Evolutionary conservation across 2,888 invertebrate genomes (phyloP), one percentile per base, ranked within the genome.

Genomic region (Marasmarcha lunaedactyla): DNA sequence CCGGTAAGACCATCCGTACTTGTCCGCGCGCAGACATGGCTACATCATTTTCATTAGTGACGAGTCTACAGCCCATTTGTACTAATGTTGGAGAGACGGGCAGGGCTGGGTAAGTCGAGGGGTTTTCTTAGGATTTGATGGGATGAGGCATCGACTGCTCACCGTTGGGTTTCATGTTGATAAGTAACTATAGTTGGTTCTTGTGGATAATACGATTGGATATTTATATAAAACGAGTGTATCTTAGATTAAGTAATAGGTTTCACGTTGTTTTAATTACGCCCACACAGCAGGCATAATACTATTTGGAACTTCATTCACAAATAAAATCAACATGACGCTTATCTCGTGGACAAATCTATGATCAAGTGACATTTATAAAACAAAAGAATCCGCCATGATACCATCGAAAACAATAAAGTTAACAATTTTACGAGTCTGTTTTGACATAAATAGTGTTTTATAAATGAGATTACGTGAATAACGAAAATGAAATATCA

Each of bases 21-120:
- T 62, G 72, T 73, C 73, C 54, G 47, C 46, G 45, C 44, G 14
- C 43, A 49, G 64, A 60, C 59, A 55, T 48, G 44, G 54, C 53
- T 59, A 59, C 72, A 71, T 72, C 68, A 60, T 59, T 72, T 63
- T 73, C 72, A 72, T 74, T 74, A 72, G 57, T 50, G 45, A 46
- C 46, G 48, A 49, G 60, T 63, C 63, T 50, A 49, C 49, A 47
- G 47, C 46, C 57, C 66, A 73, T 74, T 72, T 72, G 63, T 74
- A 69, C 64, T 68, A 69, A 71, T 73, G 69, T 63, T 54, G 47
- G 44, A 46, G 39, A 46, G 48, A 50, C 50, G 57, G 57, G 46
- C 50, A 46, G 46, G 41, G 47, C 37, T 43, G 41, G 30, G 35
- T 47, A 48, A 51, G 47, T 46, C 46, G 33, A 35, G 38, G 39